phyloP scores from a whole-genome alignment of 2,888 invertebrate genomes.

The Drosophila atripex region DNA sequence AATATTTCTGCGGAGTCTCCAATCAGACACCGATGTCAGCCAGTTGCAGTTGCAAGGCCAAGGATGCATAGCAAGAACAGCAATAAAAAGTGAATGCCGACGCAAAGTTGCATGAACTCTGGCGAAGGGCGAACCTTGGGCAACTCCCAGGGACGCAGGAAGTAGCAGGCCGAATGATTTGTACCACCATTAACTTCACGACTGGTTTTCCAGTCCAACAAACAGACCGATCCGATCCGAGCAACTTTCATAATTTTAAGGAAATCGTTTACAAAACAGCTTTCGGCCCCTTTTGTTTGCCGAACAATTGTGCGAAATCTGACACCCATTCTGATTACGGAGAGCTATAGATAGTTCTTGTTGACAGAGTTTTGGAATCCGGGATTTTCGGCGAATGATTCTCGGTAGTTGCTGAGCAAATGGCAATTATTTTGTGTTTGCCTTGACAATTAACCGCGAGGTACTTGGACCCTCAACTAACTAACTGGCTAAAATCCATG shows the following conservation, averaged over 20 bases:
- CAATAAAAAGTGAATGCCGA: constrained; percentile 48
- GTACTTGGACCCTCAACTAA: constrained; percentile 11
- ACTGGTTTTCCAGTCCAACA: constrained; percentile 53
- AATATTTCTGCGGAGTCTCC: constrained; percentile 35
- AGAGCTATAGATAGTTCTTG: background rate
- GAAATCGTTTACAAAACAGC: constrained; percentile 37
- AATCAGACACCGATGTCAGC: background rate
- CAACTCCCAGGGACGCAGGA: constrained; percentile 63
- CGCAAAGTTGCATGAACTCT: constrained; percentile 57
- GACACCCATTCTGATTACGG: constrained; percentile 32
- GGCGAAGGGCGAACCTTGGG: constrained; percentile 58
- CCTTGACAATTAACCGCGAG: constrained; percentile 23
- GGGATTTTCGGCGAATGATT: constrained; percentile 24
- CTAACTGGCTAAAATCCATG: background rate
- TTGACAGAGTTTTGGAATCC: constrained; percentile 10
- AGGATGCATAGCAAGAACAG: constrained; percentile 16
- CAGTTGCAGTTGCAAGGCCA: constrained; percentile 28
- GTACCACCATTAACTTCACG: constrained; percentile 38
- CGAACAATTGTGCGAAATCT: constrained; percentile 44
- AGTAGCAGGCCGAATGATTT: constrained; percentile 44
- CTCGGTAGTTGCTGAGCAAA: constrained; percentile 14
- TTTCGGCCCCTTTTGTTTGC: constrained; percentile 29
- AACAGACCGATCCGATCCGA: background rate
- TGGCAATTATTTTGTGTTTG: constrained; percentile 25
- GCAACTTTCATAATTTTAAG: constrained; percentile 56